phyloP scores from a whole-genome alignment of 2,888 invertebrate species.

The Helicoverpa assulta region DNA sequence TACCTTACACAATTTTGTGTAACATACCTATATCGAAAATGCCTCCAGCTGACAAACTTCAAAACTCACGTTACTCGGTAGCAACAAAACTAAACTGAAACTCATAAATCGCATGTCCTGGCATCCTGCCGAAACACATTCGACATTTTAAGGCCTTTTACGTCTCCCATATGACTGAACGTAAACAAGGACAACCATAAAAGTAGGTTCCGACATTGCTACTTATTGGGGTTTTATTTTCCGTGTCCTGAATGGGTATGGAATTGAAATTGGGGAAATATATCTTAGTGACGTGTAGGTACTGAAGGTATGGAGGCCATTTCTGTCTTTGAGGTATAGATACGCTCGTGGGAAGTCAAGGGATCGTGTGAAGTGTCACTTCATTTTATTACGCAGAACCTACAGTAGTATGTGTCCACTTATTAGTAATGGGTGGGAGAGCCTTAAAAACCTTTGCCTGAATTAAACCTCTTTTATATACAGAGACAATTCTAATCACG shows the following conservation, averaged over 20 bases:
- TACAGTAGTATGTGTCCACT: too few species aligned
- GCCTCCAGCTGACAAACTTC: background rate
- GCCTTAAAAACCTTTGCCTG: too few species aligned
- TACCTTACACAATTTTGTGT: too few species aligned
- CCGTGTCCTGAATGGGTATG: background rate
- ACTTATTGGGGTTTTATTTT: slow-evolving; percentile 37
- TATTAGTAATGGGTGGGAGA: too few species aligned
- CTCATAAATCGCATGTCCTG: slow-evolving; percentile 48
- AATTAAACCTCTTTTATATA: too few species aligned
- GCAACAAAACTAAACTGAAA: slow-evolving; percentile 26
- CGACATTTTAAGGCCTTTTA: slow-evolving; percentile 55
- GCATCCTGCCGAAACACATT: slow-evolving; percentile 54
- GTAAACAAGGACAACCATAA: slow-evolving; percentile 27
- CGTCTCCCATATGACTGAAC: slow-evolving; percentile 23
- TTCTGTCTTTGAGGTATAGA: too few species aligned
- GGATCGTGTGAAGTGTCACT: too few species aligned
- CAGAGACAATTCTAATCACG: too few species aligned
- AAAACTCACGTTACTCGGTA: slow-evolving; percentile 22
- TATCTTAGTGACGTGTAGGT: background rate
- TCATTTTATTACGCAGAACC: too few species aligned
- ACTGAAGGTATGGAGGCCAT: too few species aligned
- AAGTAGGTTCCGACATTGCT: slow-evolving; percentile 25
- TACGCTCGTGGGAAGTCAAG: too few species aligned
- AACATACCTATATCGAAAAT: background rate
- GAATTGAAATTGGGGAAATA: slow-evolving; percentile 5